These are phyloP conservation scores for Muscicapa comitata DNA, from an alignment of 2,797 vertebrate species.

Conservation along the genomic window DNA sequence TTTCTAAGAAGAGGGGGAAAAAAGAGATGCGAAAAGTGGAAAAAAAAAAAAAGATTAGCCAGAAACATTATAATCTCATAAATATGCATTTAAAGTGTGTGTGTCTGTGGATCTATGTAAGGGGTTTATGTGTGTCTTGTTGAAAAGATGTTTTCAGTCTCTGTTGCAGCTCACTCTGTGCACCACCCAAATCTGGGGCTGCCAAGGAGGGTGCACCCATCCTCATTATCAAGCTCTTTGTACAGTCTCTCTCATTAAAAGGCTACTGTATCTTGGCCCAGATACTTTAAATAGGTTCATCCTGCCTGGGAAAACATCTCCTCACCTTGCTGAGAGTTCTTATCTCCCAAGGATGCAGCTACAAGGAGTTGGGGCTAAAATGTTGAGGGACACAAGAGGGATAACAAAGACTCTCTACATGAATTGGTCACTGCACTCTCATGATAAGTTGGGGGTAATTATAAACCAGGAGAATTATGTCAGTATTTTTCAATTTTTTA, in stretches of 20 bases:
- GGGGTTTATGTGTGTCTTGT: slow-evolving; percentile 24
- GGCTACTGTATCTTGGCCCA: neutral
- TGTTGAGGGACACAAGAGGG: fast-evolving
- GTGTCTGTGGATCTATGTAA: neutral
- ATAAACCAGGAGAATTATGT: neutral
- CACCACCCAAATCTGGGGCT: neutral
- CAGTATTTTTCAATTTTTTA: neutral
- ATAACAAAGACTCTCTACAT: neutral
- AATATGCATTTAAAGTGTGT: slow-evolving; percentile 41
- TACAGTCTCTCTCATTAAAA: slow-evolving; percentile 17
- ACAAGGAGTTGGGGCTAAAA: neutral
- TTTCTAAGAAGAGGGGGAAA: slow-evolving; percentile 22
- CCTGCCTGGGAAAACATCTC: neutral
- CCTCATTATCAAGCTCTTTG: slow-evolving; percentile 4
- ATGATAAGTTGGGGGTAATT: fast-evolving
- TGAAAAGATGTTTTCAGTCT: slow-evolving; percentile 35
- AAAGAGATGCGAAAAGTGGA: neutral
- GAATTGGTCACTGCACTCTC: neutral
- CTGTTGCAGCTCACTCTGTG: slow-evolving; percentile 5
- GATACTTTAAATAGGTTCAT: neutral
- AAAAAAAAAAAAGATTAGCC: neutral
- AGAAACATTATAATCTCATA: slow-evolving; percentile 37
- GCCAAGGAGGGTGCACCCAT: neutral
- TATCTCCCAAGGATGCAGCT: neutral
- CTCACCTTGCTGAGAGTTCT: neutral